phyloP scores from a whole-genome alignment of 2,113 vertebrate species.

The Sylvia atricapilla region DNA sequence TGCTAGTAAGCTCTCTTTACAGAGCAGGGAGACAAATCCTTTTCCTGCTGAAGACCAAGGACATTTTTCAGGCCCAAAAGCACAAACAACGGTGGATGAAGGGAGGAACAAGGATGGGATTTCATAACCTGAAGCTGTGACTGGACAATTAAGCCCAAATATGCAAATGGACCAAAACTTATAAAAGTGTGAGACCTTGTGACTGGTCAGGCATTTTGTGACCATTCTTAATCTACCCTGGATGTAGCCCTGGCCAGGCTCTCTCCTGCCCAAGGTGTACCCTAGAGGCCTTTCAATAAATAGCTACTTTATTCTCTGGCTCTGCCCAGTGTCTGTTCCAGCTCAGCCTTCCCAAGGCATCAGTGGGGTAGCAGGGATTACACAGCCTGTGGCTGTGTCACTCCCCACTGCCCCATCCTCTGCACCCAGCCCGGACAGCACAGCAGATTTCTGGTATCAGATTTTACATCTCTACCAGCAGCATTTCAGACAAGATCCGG shows the following conservation, averaged over 20 bases:
- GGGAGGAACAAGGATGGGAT: neutral
- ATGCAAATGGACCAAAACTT: neutral
- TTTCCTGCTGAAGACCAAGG: neutral
- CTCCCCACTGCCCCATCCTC: neutral
- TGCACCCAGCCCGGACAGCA: neutral
- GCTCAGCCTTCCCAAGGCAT: neutral
- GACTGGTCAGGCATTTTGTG: too few species aligned
- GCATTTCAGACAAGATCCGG: accelerated
- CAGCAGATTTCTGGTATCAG: accelerated
- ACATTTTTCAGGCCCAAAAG: neutral
- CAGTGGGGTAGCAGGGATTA: neutral
- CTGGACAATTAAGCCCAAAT: neutral
- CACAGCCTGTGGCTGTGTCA: neutral
- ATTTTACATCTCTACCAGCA: neutral
- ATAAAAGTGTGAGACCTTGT: neutral
- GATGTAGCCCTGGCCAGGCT: neutral
- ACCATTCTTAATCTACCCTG: neutral
- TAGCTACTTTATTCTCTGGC: neutral
- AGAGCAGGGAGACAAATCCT: too few species aligned
- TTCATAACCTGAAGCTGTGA: neutral
- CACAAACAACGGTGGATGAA: neutral
- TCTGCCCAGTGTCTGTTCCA: neutral
- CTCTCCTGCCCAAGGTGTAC: neutral
- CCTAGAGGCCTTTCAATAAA: neutral
- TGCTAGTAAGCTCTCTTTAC: neutral